phyloP scores from a whole-genome alignment of 2,888 invertebrate species.

The Nebria salina region DNA sequence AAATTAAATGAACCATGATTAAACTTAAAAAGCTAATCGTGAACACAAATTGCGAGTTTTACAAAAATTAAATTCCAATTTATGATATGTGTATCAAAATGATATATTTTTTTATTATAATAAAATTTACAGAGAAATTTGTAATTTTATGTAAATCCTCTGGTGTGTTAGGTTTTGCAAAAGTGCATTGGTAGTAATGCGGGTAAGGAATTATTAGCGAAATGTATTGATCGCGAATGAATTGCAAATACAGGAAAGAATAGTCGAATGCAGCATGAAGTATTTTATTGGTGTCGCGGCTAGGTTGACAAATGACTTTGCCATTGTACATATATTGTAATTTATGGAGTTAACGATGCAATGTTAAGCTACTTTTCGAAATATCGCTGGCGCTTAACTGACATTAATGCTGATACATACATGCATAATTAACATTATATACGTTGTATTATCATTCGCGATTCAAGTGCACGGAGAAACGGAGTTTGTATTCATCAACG shows the following conservation, averaged over 20 bases:
- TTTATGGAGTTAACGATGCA: not conserved
- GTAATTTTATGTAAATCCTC: too few relatives aligned
- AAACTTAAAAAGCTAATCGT: too few relatives aligned
- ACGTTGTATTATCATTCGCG: slow-evolving; percentile 24
- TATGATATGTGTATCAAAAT: too few relatives aligned
- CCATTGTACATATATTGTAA: slow-evolving; percentile 13
- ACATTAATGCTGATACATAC: slow-evolving; percentile 35
- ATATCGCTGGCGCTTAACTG: slow-evolving; percentile 26
- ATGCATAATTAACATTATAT: slow-evolving; percentile 38
- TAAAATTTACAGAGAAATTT: too few relatives aligned
- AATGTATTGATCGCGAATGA: not conserved
- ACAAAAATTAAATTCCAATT: too few relatives aligned
- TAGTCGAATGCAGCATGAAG: not conserved
- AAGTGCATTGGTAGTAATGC: too few relatives aligned
- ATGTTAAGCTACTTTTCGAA: slow-evolving; percentile 29
- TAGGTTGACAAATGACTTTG: slow-evolving; percentile 6
- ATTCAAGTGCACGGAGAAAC: slow-evolving; percentile 13
- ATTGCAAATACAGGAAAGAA: not conserved
- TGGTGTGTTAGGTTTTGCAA: too few relatives aligned
- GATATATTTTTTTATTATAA: too few relatives aligned
- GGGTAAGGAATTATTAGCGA: too few relatives aligned
- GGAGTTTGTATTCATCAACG: not conserved
- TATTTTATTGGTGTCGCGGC: not conserved
- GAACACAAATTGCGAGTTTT: too few relatives aligned
- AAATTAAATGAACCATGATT: too few relatives aligned